phyloP scores from a whole-genome alignment of 2,797 vertebrate genomes.

The Alcedo atthis region DNA sequence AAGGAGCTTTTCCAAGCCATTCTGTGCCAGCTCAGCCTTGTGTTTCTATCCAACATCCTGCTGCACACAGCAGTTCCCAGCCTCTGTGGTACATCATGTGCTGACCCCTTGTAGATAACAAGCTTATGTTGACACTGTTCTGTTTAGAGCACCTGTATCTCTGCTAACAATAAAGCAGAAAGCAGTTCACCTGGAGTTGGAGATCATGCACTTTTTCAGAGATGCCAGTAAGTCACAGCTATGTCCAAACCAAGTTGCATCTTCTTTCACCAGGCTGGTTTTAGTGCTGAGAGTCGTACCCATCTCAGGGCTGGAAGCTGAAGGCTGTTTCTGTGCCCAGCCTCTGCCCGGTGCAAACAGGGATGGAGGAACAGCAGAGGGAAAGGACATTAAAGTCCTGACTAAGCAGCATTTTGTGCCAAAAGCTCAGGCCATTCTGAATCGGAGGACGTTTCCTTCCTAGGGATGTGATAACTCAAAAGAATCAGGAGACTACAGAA shows the following conservation, averaged over 20 bases:
- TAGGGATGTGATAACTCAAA: accelerated
- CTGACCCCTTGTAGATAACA: neutral
- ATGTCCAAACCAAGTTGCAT: neutral
- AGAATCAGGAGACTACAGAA: neutral
- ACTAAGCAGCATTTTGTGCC: neutral
- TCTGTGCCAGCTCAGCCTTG: accelerated
- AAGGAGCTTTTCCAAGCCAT: accelerated
- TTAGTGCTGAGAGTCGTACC: accelerated
- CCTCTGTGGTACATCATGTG: accelerated
- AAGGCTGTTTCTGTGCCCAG: neutral
- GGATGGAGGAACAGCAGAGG: neutral
- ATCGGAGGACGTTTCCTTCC: neutral
- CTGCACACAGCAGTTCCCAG: neutral
- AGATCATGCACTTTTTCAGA: neutral
- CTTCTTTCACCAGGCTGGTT: neutral
- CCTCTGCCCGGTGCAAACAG: neutral
- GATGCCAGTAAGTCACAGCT: neutral
- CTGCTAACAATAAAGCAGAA: neutral
- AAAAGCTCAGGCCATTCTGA: neutral
- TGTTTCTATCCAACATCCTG: neutral
- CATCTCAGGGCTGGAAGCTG: neutral
- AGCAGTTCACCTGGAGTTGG: neutral
- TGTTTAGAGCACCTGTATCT: neutral
- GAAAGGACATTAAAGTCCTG: neutral
- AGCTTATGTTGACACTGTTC: neutral